These are phyloP conservation scores for Chascanopsetta lugubris DNA, from an alignment of 2,113 vertebrate genomes.

Conservation along the genomic window DNA sequence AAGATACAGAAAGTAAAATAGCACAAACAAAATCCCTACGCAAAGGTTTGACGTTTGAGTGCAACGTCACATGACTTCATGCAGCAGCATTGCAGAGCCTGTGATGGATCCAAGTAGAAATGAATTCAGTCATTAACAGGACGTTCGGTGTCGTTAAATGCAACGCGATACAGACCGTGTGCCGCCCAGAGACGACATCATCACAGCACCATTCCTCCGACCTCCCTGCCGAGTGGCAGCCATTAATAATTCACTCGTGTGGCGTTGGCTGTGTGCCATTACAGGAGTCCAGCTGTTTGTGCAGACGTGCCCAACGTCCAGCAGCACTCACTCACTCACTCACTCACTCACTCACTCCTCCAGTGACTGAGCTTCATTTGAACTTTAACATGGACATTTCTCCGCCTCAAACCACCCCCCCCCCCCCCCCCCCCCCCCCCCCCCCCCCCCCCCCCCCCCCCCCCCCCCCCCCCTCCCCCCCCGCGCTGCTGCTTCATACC, in stretches of 20 bases:
- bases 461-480: slow-evolving; percentile 51
- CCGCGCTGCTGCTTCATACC: slow-evolving; percentile 12
- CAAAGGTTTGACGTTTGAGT: no score
- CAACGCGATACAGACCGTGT: neutral
- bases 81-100: no score
- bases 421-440: slow-evolving; percentile 48
- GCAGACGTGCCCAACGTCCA: slow-evolving; percentile 33
- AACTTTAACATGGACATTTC: slow-evolving; percentile 35
- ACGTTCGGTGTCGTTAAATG: no score
- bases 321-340: slow-evolving; percentile 36
- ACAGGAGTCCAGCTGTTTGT: slow-evolving; percentile 46
- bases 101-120: slow-evolving; percentile 9
- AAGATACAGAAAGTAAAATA: no score
- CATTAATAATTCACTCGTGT: slow-evolving; percentile 42
- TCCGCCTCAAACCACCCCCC: slow-evolving; percentile 51
- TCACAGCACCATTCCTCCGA: slow-evolving; percentile 17
- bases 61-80: no score
- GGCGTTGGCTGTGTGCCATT: slow-evolving; percentile 21
- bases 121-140: neutral
- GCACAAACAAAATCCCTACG: no score
- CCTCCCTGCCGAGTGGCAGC: slow-evolving; percentile 13
- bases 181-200: neutral
- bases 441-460: slow-evolving; percentile 49
- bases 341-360: no score
- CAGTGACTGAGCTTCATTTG: slow-evolving; percentile 19